phyloP scores from a whole-genome alignment of 2,113 vertebrate species.

The Gymnobelideus leadbeateri region DNA sequence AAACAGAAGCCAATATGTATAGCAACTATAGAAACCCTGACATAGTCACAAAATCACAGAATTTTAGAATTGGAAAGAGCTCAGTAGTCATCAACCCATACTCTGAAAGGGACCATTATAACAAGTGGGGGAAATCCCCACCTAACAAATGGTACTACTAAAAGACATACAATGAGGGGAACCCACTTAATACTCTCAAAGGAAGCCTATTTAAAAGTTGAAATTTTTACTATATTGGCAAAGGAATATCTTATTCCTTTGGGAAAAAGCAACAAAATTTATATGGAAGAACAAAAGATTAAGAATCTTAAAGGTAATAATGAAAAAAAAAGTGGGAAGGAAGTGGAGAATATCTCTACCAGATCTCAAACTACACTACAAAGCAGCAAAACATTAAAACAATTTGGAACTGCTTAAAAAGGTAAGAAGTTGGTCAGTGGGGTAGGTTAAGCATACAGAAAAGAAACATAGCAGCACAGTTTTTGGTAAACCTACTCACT shows the following conservation, averaged over 20 bases:
- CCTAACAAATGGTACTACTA: background rate
- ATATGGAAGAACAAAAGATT: background rate
- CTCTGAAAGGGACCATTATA: background rate
- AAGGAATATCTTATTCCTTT: background rate
- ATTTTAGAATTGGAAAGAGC: background rate
- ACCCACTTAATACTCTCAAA: background rate
- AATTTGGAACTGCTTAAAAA: background rate
- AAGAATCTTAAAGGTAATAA: background rate
- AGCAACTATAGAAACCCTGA: background rate
- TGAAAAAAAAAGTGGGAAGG: background rate
- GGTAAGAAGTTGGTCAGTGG: background rate
- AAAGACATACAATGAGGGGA: background rate
- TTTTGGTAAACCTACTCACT: background rate
- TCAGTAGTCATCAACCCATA: background rate
- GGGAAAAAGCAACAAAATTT: background rate
- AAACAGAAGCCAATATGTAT: background rate
- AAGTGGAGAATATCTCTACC: background rate
- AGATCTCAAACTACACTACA: background rate
- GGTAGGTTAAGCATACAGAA: background rate
- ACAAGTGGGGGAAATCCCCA: background rate
- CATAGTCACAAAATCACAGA: background rate
- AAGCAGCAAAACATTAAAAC: background rate
- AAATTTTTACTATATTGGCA: background rate
- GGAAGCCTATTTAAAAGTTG: background rate
- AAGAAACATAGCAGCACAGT: background rate